A percentile compares a stretch with the other conserved stretches of the same genome.
phyloP scores from a whole-genome alignment of 2,113 vertebrate species.

The Mesembrinibis cayennensis region DNA sequence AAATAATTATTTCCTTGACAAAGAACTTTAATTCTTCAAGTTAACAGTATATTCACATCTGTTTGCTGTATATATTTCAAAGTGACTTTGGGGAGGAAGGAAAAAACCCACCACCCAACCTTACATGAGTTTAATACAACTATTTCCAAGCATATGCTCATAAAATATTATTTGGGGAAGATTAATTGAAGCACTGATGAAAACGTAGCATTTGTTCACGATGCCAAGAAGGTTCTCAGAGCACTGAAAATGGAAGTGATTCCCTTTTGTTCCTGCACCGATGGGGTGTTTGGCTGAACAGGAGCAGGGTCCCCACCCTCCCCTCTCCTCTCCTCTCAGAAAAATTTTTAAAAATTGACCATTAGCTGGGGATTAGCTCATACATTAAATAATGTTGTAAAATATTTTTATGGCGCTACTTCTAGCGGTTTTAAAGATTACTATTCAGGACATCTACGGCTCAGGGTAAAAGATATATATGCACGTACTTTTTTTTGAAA shows the following conservation, averaged over 20 bases:
- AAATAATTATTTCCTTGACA: neutral
- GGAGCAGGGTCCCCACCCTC: neutral
- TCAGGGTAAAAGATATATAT: slow-evolving; percentile 6
- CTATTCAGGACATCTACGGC: slow-evolving; percentile 46
- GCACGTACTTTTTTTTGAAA: neutral
- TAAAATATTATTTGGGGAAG: slow-evolving; percentile 8
- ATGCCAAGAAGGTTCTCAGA: neutral
- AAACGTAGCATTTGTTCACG: neutral
- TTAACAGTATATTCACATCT: neutral
- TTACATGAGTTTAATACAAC: neutral
- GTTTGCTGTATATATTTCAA: slow-evolving; percentile 22
- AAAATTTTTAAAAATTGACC: slow-evolving; percentile 22
- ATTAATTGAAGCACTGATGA: neutral
- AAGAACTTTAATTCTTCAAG: neutral
- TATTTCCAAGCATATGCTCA: neutral
- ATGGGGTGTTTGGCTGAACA: neutral
- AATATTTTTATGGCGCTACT: slow-evolving; percentile 25
- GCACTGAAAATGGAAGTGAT: neutral
- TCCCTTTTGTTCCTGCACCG: neutral
- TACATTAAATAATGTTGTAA: slow-evolving; percentile 29
- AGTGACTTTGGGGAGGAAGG: neutral
- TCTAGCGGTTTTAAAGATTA: slow-evolving; percentile 19
- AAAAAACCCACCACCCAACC: neutral
- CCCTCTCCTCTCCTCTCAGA: neutral
- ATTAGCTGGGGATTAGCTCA: slow-evolving; percentile 53